phyloP scores from a whole-genome alignment of 1,140 invertebrate genomes.

The Acromyrmex heyeri region DNA sequence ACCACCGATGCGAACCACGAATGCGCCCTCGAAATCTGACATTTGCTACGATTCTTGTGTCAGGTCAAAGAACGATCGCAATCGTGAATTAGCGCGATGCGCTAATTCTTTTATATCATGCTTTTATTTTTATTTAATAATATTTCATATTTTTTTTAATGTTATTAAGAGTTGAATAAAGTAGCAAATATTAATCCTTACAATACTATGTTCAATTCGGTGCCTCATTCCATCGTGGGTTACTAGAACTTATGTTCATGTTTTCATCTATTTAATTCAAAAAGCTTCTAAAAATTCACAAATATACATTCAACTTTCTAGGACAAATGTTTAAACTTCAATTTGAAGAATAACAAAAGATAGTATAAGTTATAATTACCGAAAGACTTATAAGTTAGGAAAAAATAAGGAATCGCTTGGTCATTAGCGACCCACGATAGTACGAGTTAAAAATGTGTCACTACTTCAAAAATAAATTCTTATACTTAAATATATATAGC shows the following conservation, averaged over 20 bases:
- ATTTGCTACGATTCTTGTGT: conserved; percentile 8
- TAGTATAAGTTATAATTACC: too few species aligned
- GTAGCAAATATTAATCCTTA: background rate
- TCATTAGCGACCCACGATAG: too few species aligned
- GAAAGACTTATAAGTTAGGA: too few species aligned
- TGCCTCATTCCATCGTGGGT: too few species aligned
- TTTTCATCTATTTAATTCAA: too few species aligned
- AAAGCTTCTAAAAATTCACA: too few species aligned
- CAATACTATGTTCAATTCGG: too few species aligned
- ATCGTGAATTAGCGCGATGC: background rate
- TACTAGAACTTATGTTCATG: too few species aligned
- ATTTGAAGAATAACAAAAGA: too few species aligned
- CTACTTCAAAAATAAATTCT: conserved; percentile 3
- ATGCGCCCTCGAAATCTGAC: conserved; percentile 34
- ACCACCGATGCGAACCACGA: conserved; percentile 12
- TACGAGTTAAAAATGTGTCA: background rate
- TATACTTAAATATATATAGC: background rate
- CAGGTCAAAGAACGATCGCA: background rate
- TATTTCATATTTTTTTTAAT: background rate
- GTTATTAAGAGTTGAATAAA: background rate
- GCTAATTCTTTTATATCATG: background rate
- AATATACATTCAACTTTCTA: too few species aligned
- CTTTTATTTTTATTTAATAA: background rate
- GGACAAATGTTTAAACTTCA: too few species aligned
- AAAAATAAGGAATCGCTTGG: too few species aligned